Conservation (phyloP, 2,888 invertebrate species). For the Andrena hattorfiana region DNA sequence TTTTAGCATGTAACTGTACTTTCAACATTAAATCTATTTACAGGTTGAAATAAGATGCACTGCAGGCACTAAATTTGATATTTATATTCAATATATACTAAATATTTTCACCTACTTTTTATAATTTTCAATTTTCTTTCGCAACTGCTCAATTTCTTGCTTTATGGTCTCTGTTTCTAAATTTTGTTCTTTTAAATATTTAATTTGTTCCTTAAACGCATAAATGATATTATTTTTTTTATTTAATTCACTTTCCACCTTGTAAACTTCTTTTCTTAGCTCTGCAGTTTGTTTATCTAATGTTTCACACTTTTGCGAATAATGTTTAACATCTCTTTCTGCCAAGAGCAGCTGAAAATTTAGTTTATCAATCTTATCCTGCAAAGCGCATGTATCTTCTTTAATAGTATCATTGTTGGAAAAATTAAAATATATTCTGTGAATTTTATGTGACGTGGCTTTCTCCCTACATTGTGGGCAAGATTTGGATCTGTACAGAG, state of each 20-base stretch:
- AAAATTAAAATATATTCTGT: conserved; percentile 89
- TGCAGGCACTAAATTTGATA: not conserved
- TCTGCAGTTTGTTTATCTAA: conserved; percentile 75
- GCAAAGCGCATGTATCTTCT: conserved; percentile 41
- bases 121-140: conserved; percentile 85
- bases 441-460: conserved; percentile 87
- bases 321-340: conserved; percentile 84
- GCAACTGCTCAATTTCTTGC: conserved; percentile 87
- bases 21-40: too few relatives aligned
- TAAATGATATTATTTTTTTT: conserved; percentile 85
- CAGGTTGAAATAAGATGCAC: not conserved
- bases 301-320: conserved; percentile 13
- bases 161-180: conserved; percentile 85
- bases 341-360: conserved; percentile 78
- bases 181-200: conserved; percentile 84
- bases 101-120: conserved; percentile 54
- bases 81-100: conserved; percentile 61
- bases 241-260: conserved; percentile 73
- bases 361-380: conserved; percentile 55
- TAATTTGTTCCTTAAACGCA: conserved; percentile 87
- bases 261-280: conserved; percentile 73
- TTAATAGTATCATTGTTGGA: conserved; percentile 84
- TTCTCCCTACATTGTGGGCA: conserved; percentile 92
- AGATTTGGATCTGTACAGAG: conserved; percentile 88
- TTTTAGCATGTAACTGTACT: too few relatives aligned